Percentiles rank a stretch among this genome's conserved stretches.
Conservation (phyloP, 2,888 invertebrate genomes). For the Elmis aenea region DNA sequence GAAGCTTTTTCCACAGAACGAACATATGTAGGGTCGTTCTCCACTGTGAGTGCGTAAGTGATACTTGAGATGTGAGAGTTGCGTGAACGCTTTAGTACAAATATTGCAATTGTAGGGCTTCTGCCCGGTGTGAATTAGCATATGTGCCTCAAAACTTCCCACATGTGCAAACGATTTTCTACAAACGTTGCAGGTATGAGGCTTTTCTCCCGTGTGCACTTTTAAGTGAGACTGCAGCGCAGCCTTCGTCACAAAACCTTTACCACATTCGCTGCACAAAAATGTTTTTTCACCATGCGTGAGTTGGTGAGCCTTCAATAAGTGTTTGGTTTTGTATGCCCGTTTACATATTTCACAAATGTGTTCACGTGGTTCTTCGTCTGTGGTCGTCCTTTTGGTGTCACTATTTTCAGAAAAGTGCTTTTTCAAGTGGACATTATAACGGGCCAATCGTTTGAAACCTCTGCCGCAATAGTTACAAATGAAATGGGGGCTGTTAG, state of each 20-base stretch:
- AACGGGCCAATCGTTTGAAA: slow-evolving; percentile 17
- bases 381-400: slow-evolving; percentile 1
- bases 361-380: slow-evolving; percentile 10
- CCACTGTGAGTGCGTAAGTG: slow-evolving; percentile 35
- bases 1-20: slow-evolving; percentile 35
- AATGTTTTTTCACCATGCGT: slow-evolving; percentile 27
- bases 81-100: slow-evolving; percentile 40
- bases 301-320: slow-evolving; percentile 22
- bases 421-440: slow-evolving; percentile 12
- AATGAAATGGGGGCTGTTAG: slow-evolving; percentile 26
- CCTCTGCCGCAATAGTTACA: slow-evolving; percentile 19
- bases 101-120: slow-evolving; percentile 43
- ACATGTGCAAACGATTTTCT: slow-evolving; percentile 34
- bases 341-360: slow-evolving; percentile 18
- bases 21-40: slow-evolving; percentile 31
- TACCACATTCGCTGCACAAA: slow-evolving; percentile 30
- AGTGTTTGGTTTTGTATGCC: slow-evolving; percentile 20
- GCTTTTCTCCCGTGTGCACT: slow-evolving; percentile 32
- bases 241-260: slow-evolving; percentile 29
- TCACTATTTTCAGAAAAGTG: slow-evolving; percentile 8
- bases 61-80: slow-evolving; percentile 34
- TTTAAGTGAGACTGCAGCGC: slow-evolving; percentile 30
- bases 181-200: slow-evolving; percentile 32
- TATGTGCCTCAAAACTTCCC: slow-evolving; percentile 29
- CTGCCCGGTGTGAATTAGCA: slow-evolving; percentile 41